Evolutionary conservation across 2,888 invertebrate genomes (phyloP).

Genomic region (Pycnomerus fuliginosus): DNA sequence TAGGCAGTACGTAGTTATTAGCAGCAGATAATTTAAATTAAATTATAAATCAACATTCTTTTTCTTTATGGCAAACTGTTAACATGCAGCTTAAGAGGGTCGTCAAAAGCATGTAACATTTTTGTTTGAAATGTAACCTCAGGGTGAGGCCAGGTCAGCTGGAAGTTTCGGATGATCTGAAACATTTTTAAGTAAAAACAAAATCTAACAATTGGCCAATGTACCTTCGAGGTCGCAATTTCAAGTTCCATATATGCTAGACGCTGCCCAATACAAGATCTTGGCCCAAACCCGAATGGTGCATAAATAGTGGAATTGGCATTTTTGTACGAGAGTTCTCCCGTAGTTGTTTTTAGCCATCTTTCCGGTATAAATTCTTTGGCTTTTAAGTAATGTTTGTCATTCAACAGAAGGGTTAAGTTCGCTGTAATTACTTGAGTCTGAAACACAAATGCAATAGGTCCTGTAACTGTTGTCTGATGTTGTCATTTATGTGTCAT

Average conservation of each 20-base stretch:
- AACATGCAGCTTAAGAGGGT: slow-evolving; percentile 33
- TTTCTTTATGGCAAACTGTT: no score
- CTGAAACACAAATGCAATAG: no score
- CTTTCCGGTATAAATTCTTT: slow-evolving; percentile 42
- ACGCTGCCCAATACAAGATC: slow-evolving; percentile 69
- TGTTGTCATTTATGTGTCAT: no score
- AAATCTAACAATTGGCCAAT: no score
- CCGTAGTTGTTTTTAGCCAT: slow-evolving; percentile 34
- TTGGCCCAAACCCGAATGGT: slow-evolving; percentile 69
- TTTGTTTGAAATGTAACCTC: slow-evolving; percentile 27
- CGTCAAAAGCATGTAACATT: slow-evolving; percentile 28
- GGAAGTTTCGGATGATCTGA: slow-evolving; percentile 36
- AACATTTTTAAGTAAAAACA: no score
- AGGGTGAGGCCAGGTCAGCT: slow-evolving; percentile 39
- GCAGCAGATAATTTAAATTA: no score
- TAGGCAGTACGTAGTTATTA: no score
- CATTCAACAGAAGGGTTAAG: slow-evolving; percentile 14
- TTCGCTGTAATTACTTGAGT: slow-evolving; percentile 23
- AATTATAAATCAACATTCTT: no score
- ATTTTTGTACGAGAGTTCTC: slow-evolving; percentile 34
- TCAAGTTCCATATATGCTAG: slow-evolving; percentile 65
- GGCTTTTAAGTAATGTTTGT: slow-evolving; percentile 29
- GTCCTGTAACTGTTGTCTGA: no score
- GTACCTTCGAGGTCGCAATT: slow-evolving; percentile 38
- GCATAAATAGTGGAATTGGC: slow-evolving; percentile 61